Percentiles rank a stretch among this genome's conserved stretches.
Evolutionary conservation across 2,888 invertebrate genomes (phyloP).

Genomic region (Diogma glabrata): DNA sequence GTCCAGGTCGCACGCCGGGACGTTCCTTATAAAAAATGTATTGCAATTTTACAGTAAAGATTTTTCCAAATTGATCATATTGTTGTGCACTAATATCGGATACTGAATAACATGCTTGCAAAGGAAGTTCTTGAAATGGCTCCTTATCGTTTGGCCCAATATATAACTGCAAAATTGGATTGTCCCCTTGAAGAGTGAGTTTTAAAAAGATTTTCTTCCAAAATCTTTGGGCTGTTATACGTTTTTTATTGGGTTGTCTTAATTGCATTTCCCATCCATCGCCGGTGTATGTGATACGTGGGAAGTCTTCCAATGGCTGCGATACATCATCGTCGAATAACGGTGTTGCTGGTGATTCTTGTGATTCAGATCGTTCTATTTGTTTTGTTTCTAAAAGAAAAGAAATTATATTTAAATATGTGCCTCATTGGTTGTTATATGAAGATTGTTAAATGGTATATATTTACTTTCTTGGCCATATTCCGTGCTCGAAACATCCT

Average conservation of each 20-base stretch:
- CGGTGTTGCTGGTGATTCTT: constrained; percentile 84
- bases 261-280: constrained; percentile 96
- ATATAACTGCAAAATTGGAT: constrained; percentile 74
- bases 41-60: constrained; percentile 91
- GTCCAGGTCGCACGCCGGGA: constrained; percentile 90
- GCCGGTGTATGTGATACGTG: constrained; percentile 60
- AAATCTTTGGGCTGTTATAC: constrained; percentile 85
- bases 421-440: too few relatives aligned
- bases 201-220: constrained; percentile 96
- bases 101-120: constrained; percentile 90
- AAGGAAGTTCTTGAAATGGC: constrained; percentile 87
- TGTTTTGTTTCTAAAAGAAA: constrained; percentile 26
- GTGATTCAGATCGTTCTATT: constrained; percentile 44
- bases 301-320: constrained; percentile 83
- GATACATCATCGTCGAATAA: constrained; percentile 90
- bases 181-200: constrained; percentile 65
- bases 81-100: constrained; percentile 94
- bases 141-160: constrained; percentile 76
- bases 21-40: constrained; percentile 97
- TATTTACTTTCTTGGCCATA: too few relatives aligned
- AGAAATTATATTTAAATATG: too few relatives aligned
- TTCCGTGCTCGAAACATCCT: constrained; percentile 26
- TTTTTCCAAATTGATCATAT: constrained; percentile 98
- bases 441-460: too few relatives aligned
- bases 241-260: constrained; percentile 92